Percentiles rank a stretch among this genome's conserved stretches.
Conservation (phyloP, 30 jellyfish, hydroid and myxozoan species). For the Morbakka virulenta region DNA sequence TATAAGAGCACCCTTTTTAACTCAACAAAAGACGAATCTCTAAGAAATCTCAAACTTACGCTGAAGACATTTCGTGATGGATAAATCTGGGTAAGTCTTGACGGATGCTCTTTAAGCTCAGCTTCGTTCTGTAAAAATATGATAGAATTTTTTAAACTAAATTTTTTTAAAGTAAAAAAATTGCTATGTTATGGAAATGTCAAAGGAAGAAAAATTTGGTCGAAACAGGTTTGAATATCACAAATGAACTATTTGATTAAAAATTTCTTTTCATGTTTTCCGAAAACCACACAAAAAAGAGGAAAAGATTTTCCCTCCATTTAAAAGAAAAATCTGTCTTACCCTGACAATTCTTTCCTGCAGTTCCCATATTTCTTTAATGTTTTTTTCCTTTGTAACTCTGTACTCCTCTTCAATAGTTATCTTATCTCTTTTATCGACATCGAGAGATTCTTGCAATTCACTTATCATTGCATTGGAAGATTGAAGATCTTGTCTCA, state of each 20-base stretch:
- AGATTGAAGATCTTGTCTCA: constrained; percentile 62
- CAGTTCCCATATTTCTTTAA: constrained; percentile 67
- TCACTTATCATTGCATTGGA: constrained; percentile 57
- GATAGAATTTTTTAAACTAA: too few species aligned
- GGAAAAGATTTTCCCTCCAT: too few species aligned
- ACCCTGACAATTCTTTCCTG: constrained; percentile 76
- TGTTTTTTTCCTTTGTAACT: constrained; percentile 71
- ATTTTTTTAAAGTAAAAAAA: neutral
- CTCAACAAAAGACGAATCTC: too few species aligned
- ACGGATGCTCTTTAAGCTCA: constrained; percentile 63
- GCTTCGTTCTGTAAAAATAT: constrained; percentile 82
- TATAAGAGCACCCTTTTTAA: too few species aligned
- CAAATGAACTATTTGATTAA: neutral
- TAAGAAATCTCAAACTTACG: too few species aligned
- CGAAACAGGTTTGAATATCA: neutral
- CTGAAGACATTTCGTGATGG: too few species aligned
- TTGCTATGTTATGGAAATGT: neutral
- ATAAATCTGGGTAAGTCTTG: constrained; percentile 46
- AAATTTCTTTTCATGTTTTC: neutral
- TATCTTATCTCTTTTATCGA: constrained; percentile 56
- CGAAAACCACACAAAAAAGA: too few species aligned
- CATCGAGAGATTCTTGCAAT: constrained; percentile 58
- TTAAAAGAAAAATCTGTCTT: neutral
- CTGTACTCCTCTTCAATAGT: constrained; percentile 77
- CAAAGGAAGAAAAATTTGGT: neutral